Base-by-base conservation (phyloP, 2,888 invertebrate species). In the Epinotia nisella region DNA sequence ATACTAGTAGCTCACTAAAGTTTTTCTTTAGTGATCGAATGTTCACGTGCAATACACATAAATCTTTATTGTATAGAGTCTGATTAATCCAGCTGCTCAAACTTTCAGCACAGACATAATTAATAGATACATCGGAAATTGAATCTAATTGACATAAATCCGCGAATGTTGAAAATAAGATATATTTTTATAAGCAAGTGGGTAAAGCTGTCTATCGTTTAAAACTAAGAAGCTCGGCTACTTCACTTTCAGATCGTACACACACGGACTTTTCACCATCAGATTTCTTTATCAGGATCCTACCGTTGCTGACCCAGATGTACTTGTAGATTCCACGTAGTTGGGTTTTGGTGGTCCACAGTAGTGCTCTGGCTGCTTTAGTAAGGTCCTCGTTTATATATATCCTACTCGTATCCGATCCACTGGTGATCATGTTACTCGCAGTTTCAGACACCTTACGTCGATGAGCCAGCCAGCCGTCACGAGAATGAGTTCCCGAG, bases 371-470 rank as follows among this genome's bases (percentile, higher is more conserved):
- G 1, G 49, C 49, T 4, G 21, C 2, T 11, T 62, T 21, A 5
- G 62, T 21, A 21, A 62, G 21, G 24, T 62, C 61, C 9, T 61
- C 61, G 1, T 45, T 61, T 1, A 61, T 45, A 15, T 24, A 21
- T 2, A 45, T 19, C 19, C 15, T 45, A 13, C 19, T 19, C 5
- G 11, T 13, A 19, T 9, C 13, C 21, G 61, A 19, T 15, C 61
- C 61, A 41, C 21, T 19, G 4, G 61, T 61, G 7, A 61, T 1
- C 11, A 13, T 45, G 3, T 45, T 45, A 9, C 61, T 61, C 5
- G 61, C 45, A 11, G 19, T 10, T 0, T 61, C 61, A 3, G 13
- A 10, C 15, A 45, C 13, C 13, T 61, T 4, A 15, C 61, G 61
- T 0, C 61, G 45, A 11, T 45, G 45, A 2, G 15, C 61, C 1